phyloP scores from a whole-genome alignment of 2,888 invertebrate genomes.

The Onthophagus sagittarius region DNA sequence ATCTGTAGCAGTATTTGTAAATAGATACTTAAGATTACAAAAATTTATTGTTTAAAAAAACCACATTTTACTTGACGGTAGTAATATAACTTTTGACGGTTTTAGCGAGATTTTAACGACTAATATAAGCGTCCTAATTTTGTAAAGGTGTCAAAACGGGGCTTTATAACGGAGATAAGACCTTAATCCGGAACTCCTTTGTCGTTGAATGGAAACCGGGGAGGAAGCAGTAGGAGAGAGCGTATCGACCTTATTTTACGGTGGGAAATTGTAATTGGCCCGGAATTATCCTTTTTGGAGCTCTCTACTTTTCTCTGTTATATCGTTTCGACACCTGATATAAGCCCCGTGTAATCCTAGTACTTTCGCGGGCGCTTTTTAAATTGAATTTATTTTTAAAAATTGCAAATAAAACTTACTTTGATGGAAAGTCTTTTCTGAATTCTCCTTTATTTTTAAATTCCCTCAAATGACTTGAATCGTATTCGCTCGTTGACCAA shows the following conservation, averaged over 20 bases:
- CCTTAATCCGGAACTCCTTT: neutral
- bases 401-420: constrained; percentile 33
- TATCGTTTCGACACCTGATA: neutral
- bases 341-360: neutral
- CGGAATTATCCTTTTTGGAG: neutral
- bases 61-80: neutral
- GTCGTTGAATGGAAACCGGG: neutral
- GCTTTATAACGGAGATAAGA: neutral
- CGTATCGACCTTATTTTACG: neutral
- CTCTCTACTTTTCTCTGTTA: neutral
- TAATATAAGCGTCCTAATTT: neutral
- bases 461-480: constrained; percentile 70
- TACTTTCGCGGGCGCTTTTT: neutral
- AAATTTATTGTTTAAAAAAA: no score
- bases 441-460: constrained; percentile 71
- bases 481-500: constrained; percentile 79
- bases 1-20: no score
- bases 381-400: neutral
- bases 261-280: neutral
- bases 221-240: neutral
- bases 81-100: neutral
- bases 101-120: neutral
- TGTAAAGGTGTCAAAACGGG: neutral
- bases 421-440: constrained; percentile 56
- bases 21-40: no score